Base-by-base conservation (phyloP, 2,797 vertebrate genomes). In the Enteromius afrohamiltoni region DNA sequence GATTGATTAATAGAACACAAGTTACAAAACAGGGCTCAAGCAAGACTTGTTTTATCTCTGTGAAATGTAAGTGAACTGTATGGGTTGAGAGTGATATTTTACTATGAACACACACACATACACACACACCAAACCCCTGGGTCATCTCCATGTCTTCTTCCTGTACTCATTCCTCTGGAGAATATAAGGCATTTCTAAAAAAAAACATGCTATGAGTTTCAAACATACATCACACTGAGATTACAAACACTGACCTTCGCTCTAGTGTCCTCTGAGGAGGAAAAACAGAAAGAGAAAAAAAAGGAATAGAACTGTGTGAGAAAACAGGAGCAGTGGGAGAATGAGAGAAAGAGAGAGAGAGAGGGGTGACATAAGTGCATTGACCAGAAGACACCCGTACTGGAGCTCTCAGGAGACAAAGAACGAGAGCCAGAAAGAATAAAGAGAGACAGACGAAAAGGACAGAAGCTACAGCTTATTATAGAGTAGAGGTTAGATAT, bases 231-330 rank as follows among this genome's bases (percentile, higher is more conserved):
- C 87, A 91, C 88, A 88, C 85, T 37, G 77, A 89, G 65, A 90
- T 93, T 93, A 94, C 73, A 79, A 29, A 84, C 89, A 90, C 89
- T 90, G 85, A 90, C 94, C 94, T 95, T 94, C 76, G 91, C 87
- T 94, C 90, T 94, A 90, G 90, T 90, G 92, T 93, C 94, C 93
- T 92, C 89, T 93, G 90, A 83, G 79, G 79, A 19, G 21, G 83
- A 83, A 79, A 82, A 53, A 73, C 23, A 67, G n/a, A 70, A 47
- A 19, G 40, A 67, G 42, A 11, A 87, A 88, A 88, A 85, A 87
- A 86, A 87, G 85, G 85, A 88, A 84, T 83, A 80, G 37, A 77
- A 55, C 17, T 31, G 31, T 40, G 47, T 82, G 60, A 76, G 80
- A 82, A 82, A 47, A 82, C 80, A 82, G 31, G 17, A 82, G 42